phyloP scores from a whole-genome alignment of 2,113 vertebrate genomes.

The Paradoxurus hermaphroditus region DNA sequence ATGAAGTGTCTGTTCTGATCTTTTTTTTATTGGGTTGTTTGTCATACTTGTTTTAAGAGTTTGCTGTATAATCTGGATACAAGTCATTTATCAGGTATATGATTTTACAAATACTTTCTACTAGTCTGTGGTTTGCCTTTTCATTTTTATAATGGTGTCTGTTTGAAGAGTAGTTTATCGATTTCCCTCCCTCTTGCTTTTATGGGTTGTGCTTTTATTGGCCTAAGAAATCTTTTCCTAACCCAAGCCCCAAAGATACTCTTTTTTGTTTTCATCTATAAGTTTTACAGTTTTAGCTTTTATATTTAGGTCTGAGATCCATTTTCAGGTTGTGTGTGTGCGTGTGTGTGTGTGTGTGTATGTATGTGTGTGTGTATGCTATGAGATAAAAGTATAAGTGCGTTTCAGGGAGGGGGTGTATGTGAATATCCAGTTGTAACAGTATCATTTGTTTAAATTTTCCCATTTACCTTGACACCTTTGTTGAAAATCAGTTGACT shows the following conservation, averaged over 20 bases:
- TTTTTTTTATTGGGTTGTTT: constrained; percentile 28
- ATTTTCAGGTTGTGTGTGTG: neutral
- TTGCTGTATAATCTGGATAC: neutral
- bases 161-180: neutral
- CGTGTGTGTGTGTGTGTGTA: neutral
- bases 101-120: constrained; percentile 21
- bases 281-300: constrained; percentile 16
- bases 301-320: neutral
- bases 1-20: neutral
- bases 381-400: neutral
- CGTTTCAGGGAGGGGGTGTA: neutral
- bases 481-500: constrained; percentile 20
- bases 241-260: neutral
- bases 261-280: constrained; percentile 33
- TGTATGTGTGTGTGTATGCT: neutral
- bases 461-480: neutral
- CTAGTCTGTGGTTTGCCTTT: neutral
- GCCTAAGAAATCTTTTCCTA: constrained; percentile 35
- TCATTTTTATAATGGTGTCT: constrained; percentile 15
- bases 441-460: constrained; percentile 24
- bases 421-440: neutral
- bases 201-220: constrained; percentile 1
- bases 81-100: neutral
- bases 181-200: neutral
- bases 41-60: constrained; percentile 22